Evolutionary conservation across 1,140 invertebrate genomes (phyloP), one percentile per base, ranked within the genome.

Genomic region (Anastrepha obliqua): DNA sequence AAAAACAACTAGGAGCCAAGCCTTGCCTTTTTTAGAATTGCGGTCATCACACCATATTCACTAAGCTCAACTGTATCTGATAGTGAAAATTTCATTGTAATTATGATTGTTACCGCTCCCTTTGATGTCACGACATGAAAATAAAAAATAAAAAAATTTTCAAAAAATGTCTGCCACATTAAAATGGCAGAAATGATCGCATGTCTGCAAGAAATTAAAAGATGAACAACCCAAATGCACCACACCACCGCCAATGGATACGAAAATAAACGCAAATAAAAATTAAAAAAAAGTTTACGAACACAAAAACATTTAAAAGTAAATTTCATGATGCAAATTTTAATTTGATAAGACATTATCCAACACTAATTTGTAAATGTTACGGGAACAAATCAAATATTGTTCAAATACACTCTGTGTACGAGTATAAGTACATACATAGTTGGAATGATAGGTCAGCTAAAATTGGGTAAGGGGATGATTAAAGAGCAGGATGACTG

Each of bases 331-430:
- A 62, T 13, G 51, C 74, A 81, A 59, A 81, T 78, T 88, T 88
- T 86, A 81, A 88, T 85, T 78, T 58, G 78, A 85, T 55, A 86
- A 86, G 59, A 86, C 85, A 60, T 59, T 88, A 67, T 78, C 87
- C 67, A 88, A 88, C 64, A 86, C 81, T 88, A 88, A 88, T 88
- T 87, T 88, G 87, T 62, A 15, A 86, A 88, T 29, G 29, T 29
- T 29, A 29, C 65, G 42, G 3, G 42, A 59, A 85, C 29, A 85
- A 85, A 42, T 51, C 78, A 17, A 3, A 85, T 44, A 20, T 62
- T 15, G 44, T 55, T 47, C 42, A 85, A 85, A 51, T 9, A 17
- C 17, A 74, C 29, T 65, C 64, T 39, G 6, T 65, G 64, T 60
- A 60, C 65, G 74, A 3, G 47, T 29, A 58, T 65, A 29, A 0